A percentile compares a stretch with the other conserved stretches of the same genome.
phyloP scores from a whole-genome alignment of 1,140 invertebrate species.

The Cherax quadricarinatus region DNA sequence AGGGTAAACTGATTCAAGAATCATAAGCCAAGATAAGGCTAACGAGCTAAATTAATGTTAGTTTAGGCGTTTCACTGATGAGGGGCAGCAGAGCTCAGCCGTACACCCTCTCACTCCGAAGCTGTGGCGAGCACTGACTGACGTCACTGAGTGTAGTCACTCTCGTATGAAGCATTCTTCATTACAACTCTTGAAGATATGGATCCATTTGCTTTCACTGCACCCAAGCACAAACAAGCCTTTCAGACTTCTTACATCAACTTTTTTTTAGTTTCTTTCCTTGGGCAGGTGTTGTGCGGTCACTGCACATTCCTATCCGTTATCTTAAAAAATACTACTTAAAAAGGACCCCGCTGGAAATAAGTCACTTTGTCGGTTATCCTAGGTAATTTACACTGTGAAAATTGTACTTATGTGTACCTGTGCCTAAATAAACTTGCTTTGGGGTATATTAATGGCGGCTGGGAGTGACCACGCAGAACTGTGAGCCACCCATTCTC shows the following conservation, averaged over 20 bases:
- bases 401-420: too few relatives aligned
- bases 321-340: too few relatives aligned
- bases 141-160: background rate
- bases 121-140: background rate
- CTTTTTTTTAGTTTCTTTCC: too few relatives aligned
- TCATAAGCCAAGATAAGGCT: background rate
- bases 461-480: too few relatives aligned
- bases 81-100: background rate
- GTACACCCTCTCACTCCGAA: background rate
- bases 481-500: too few relatives aligned
- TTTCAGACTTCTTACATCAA: too few relatives aligned
- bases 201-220: background rate
- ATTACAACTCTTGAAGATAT: background rate
- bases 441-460: too few relatives aligned
- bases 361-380: too few relatives aligned
- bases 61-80: background rate
- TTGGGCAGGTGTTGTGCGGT: background rate
- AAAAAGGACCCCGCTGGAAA: too few relatives aligned
- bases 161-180: background rate
- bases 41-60: background rate
- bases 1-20: background rate
- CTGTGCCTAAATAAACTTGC: too few relatives aligned
- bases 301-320: background rate
- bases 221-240: too few relatives aligned
- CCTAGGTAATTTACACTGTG: too few relatives aligned